Percentiles rank a stretch among this genome's conserved stretches.
phyloP scores from a whole-genome alignment of 2,888 invertebrate species.

The Leucophenga maculata region DNA sequence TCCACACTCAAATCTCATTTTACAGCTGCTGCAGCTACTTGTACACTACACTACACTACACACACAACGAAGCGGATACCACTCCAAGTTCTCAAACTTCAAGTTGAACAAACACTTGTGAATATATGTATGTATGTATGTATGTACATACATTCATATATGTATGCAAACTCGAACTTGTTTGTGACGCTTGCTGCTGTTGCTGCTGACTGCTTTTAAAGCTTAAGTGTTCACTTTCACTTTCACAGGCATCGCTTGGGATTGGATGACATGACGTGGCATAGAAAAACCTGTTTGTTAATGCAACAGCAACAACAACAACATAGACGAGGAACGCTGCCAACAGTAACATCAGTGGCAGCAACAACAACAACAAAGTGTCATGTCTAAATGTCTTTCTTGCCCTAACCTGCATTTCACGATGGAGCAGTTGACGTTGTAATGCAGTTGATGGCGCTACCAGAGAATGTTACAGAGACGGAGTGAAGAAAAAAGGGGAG shows the following conservation, averaged over 20 bases:
- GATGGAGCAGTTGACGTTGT: constrained; percentile 12
- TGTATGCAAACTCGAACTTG: background rate
- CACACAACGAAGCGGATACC: background rate
- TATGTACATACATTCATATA: constrained; percentile 28
- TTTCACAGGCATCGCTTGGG: constrained; percentile 1
- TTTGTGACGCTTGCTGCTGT: background rate
- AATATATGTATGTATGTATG: constrained; percentile 32
- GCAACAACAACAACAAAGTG: constrained; percentile 9
- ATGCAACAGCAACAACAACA: constrained; percentile 22
- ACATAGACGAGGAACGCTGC: background rate
- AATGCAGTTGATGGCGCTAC: constrained; percentile 18
- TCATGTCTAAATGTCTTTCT: constrained; percentile 47
- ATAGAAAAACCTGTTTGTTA: constrained; percentile 18
- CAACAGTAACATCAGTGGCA: constrained; percentile 6
- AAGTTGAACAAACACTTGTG: constrained; percentile 24
- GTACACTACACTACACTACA: constrained; percentile 28
- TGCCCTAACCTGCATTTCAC: constrained; percentile 43
- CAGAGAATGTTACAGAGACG: background rate
- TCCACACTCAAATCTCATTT: no score
- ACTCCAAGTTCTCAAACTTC: no score
- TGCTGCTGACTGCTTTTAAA: constrained; percentile 24
- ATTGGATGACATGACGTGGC: background rate
- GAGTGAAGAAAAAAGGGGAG: background rate
- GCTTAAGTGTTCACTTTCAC: constrained; percentile 23
- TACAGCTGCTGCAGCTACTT: constrained; percentile 11